Evolutionary conservation across 1,140 invertebrate genomes (phyloP).

Genomic region (Idris sp.): DNA sequence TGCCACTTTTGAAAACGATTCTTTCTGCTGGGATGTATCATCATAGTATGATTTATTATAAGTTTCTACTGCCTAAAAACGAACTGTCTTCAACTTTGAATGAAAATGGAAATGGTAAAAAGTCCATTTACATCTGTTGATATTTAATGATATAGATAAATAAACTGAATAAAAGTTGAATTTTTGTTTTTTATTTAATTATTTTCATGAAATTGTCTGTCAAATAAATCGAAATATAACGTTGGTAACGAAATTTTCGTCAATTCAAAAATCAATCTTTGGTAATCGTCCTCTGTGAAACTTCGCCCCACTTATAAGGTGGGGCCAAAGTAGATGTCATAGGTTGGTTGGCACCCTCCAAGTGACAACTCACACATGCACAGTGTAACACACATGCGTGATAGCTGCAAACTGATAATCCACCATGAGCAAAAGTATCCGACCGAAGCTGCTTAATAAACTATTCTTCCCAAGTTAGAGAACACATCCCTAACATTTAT

Average conservation of each 20-base stretch:
- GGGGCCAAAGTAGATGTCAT: constrained; percentile 57
- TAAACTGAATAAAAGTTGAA: no score
- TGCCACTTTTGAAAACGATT: constrained; percentile 67
- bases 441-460: constrained; percentile 25
- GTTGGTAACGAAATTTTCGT: constrained; percentile 14
- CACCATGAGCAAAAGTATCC: constrained; percentile 59
- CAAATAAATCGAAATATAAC: constrained; percentile 3
- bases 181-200: neutral
- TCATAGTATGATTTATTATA: constrained; percentile 75
- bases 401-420: constrained; percentile 73
- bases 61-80: constrained; percentile 64
- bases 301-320: constrained; percentile 27
- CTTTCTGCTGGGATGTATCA: constrained; percentile 71
- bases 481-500: constrained; percentile 24
- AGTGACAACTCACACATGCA: constrained; percentile 58
- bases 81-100: constrained; percentile 65
- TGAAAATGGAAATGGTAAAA: constrained; percentile 32
- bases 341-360: constrained; percentile 59
- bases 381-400: constrained; percentile 41
- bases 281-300: constrained; percentile 16
- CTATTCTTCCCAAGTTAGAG: constrained; percentile 30
- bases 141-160: no score
- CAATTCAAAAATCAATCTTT: constrained; percentile 45
- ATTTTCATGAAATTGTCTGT: neutral
- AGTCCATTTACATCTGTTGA: no score